A percentile compares a stretch with the other conserved stretches of the same genome.
Evolutionary conservation across 2,113 vertebrate species (phyloP).

Genomic region (Plecturocebus donacophilus): DNA sequence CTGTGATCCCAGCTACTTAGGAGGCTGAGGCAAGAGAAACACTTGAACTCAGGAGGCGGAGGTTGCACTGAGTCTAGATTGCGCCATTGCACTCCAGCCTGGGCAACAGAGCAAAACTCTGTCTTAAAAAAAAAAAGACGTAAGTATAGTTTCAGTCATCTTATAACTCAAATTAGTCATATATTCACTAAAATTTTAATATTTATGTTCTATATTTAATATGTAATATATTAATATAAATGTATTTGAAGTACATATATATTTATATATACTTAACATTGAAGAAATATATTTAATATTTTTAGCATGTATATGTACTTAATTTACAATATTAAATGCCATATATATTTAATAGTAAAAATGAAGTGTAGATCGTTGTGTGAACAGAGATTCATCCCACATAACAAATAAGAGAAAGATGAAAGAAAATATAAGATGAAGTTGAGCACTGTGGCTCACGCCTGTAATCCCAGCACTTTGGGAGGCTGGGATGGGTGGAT

Average conservation of each 20-base stretch:
- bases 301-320: not conserved
- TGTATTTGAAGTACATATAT: not conserved
- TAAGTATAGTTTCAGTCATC: not conserved
- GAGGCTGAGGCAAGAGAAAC: too few species aligned
- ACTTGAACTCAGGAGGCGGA: too few species aligned
- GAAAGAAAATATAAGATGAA: not conserved
- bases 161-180: not conserved
- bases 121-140: not conserved
- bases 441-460: too few species aligned
- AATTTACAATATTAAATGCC: not conserved
- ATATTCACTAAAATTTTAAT: not conserved
- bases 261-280: not conserved
- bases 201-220: not conserved
- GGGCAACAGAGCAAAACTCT: too few species aligned
- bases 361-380: not conserved
- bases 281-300: not conserved
- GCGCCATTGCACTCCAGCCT: too few species aligned
- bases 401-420: not conserved
- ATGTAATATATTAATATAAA: not conserved
- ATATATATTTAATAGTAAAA: not conserved
- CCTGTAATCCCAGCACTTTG: too few species aligned
- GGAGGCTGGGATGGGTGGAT: too few species aligned
- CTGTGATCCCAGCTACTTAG: too few species aligned
- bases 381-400: not conserved
- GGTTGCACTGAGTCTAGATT: too few species aligned